Percentiles rank a stretch among this genome's conserved stretches.
These are phyloP conservation scores for Thera obeliscata DNA, from an alignment of 2,888 invertebrate genomes.

Conservation along the genomic window DNA sequence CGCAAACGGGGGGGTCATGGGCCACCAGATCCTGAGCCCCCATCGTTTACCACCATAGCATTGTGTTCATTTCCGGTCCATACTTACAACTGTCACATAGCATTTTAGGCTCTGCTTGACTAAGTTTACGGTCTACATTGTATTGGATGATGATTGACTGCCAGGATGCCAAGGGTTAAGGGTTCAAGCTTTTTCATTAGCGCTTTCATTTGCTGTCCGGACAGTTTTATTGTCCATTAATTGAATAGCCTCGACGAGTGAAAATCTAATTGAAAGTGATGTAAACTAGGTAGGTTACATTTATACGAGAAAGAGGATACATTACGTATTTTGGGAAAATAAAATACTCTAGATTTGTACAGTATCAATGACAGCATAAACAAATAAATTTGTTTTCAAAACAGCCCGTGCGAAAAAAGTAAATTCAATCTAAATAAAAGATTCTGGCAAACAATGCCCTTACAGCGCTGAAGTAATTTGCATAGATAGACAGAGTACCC, in stretches of 20 bases:
- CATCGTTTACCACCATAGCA: conserved; percentile 49
- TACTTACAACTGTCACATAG: conserved; percentile 25
- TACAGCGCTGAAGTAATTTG: conserved; percentile 19
- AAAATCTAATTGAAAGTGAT: conserved; percentile 14
- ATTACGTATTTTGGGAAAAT: background rate
- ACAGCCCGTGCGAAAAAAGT: conserved; percentile 1
- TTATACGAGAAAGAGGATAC: background rate
- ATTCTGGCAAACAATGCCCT: conserved; percentile 9
- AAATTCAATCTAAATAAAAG: conserved; percentile 7
- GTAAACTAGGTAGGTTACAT: background rate
- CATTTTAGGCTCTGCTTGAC: conserved; percentile 19
- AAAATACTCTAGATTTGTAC: background rate
- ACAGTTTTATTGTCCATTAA: conserved; percentile 37
- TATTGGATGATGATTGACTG: conserved; percentile 30
- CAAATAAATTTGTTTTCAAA: too few species aligned
- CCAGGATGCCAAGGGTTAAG: conserved; percentile 37
- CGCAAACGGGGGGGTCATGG: conserved; percentile 54
- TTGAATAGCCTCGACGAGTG: conserved; percentile 28
- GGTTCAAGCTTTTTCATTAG: conserved; percentile 41
- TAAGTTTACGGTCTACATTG: conserved; percentile 5
- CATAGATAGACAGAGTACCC: conserved; percentile 23
- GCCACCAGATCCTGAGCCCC: conserved; percentile 52
- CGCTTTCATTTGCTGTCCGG: conserved; percentile 37
- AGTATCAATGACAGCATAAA: too few species aligned
- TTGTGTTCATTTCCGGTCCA: conserved; percentile 55